Conservation (phyloP, 2,888 invertebrate genomes). For the Oxycera nigricornis region DNA sequence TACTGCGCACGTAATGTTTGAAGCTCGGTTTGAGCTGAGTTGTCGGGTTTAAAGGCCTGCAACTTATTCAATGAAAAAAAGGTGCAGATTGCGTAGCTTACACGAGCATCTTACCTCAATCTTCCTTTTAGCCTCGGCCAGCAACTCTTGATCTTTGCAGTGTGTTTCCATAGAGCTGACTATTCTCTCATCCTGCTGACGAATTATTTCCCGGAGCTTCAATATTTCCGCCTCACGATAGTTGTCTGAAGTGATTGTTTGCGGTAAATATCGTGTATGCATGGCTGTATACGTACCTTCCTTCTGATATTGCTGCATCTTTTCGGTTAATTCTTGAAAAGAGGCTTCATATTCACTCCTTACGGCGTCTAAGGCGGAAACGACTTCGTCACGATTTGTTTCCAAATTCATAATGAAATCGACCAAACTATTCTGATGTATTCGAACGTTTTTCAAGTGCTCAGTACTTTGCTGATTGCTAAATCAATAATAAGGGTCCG, state of each 20-base stretch:
- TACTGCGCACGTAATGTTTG: neutral
- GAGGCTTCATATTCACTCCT: neutral
- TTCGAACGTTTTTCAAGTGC: neutral
- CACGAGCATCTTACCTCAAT: neutral
- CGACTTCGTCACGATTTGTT: neutral
- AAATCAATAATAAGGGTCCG: neutral
- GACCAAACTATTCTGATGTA: neutral
- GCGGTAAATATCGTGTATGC: too few species aligned
- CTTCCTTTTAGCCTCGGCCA: neutral
- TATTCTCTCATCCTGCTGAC: neutral
- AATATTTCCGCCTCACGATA: neutral
- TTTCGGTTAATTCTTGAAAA: neutral
- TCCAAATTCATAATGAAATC: neutral
- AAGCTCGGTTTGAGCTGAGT: neutral
- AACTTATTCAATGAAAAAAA: neutral
- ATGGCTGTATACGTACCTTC: too few species aligned
- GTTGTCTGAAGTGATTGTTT: neutral
- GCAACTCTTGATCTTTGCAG: neutral
- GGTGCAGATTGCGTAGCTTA: neutral
- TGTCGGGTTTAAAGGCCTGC: neutral
- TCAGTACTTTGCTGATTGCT: neutral
- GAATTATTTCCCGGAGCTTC: neutral
- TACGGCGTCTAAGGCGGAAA: neutral
- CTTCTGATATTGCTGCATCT: neutral
- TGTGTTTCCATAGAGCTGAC: neutral